phyloP scores from a whole-genome alignment of 1,140 invertebrate genomes.

The Lasaia peninsularis region DNA sequence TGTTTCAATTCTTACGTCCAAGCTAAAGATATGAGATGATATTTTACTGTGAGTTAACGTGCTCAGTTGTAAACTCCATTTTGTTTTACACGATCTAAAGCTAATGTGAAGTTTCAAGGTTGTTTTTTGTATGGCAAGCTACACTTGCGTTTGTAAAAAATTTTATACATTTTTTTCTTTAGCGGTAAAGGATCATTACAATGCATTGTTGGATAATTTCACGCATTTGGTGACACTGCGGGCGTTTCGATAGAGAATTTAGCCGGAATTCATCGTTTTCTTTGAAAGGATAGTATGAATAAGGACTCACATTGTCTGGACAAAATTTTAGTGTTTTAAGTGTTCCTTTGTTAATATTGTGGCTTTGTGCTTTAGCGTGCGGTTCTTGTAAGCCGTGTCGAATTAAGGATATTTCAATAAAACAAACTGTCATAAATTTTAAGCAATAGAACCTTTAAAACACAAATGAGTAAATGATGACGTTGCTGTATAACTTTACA shows the following conservation, averaged over 20 bases:
- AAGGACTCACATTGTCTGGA: constrained; percentile 43
- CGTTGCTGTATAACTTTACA: neutral
- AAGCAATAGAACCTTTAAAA: neutral
- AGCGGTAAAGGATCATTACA: constrained; percentile 62
- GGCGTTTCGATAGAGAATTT: constrained; percentile 53
- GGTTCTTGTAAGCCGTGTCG: constrained; percentile 29
- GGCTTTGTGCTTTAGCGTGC: constrained; percentile 19
- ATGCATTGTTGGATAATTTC: constrained; percentile 67
- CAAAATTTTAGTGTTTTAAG: constrained; percentile 48
- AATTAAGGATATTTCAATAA: constrained; percentile 19
- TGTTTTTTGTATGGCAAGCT: constrained; percentile 24
- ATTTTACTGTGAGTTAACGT: neutral
- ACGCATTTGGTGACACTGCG: constrained; percentile 68
- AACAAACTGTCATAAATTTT: constrained; percentile 1
- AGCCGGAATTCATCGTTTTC: constrained; percentile 47
- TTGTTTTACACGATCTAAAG: neutral
- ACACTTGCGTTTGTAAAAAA: constrained; percentile 27
- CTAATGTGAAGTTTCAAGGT: constrained; percentile 18
- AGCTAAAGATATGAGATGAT: neutral
- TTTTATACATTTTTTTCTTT: constrained; percentile 46
- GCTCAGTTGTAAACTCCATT: neutral
- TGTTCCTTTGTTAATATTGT: constrained; percentile 33
- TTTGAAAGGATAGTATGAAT: constrained; percentile 38
- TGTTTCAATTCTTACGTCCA: neutral
- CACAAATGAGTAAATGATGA: constrained; percentile 3